Percentiles rank a stretch among this genome's conserved stretches.
phyloP scores from a whole-genome alignment of 2,797 vertebrate genomes.

The Enteromius paludinosus region DNA sequence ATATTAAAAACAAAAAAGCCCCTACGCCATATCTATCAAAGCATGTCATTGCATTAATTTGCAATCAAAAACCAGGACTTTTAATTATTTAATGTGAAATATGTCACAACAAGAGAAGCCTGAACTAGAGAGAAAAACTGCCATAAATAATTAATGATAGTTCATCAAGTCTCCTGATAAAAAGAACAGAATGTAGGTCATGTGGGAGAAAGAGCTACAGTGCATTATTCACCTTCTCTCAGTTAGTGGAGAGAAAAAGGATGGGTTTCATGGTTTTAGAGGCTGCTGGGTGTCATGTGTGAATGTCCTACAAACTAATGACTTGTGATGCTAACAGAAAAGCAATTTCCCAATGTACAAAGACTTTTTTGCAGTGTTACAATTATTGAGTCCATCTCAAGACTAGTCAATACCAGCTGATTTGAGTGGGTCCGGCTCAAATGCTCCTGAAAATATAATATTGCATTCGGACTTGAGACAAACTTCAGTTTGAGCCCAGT shows the following conservation, averaged over 20 bases:
- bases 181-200: slow-evolving; percentile 36
- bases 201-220: slow-evolving; percentile 5
- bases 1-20: neutral
- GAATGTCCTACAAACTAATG: neutral
- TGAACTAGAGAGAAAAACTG: slow-evolving; percentile 17
- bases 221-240: slow-evolving; percentile 17
- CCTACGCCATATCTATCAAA: neutral
- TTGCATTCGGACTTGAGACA: neutral
- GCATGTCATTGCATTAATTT: neutral
- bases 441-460: neutral
- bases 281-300: neutral
- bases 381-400: neutral
- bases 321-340: neutral
- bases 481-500: neutral
- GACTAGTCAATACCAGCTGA: neutral
- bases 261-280: neutral
- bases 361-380: neutral
- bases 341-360: neutral
- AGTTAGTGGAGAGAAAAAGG: slow-evolving; percentile 17
- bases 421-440: neutral
- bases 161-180: slow-evolving; percentile 34
- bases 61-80: slow-evolving; percentile 2
- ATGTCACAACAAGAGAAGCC: slow-evolving; percentile 21
- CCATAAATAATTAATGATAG: slow-evolving; percentile 32
- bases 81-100: slow-evolving; percentile 40